Percentiles rank a stretch among this genome's conserved stretches.
Conservation (phyloP, 2,797 vertebrate species). For the Argyrosomus regius region DNA sequence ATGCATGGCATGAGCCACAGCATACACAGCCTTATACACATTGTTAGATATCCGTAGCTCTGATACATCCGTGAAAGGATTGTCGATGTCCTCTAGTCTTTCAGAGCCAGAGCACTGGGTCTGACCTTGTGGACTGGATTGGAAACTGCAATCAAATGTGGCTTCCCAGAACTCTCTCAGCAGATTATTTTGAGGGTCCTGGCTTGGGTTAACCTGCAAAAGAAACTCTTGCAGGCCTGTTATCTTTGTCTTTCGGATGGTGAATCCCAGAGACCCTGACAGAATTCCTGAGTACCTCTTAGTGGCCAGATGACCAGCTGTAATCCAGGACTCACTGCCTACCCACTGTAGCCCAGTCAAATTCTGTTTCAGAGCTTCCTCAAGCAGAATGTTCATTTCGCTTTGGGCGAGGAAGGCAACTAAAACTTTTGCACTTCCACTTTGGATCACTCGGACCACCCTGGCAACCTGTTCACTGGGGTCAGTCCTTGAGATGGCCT, state of each 20-base stretch:
- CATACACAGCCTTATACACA: constrained; percentile 85
- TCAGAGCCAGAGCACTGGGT: constrained; percentile 81
- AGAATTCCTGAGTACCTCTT: constrained; percentile 74
- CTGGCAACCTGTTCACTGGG: constrained; percentile 62
- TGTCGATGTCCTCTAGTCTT: constrained; percentile 72
- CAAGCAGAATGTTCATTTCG: constrained; percentile 82
- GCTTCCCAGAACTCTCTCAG: constrained; percentile 85
- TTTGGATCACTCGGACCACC: constrained; percentile 78
- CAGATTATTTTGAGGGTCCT: constrained; percentile 70
- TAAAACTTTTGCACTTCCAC: constrained; percentile 80
- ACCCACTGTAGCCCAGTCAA: constrained; percentile 85
- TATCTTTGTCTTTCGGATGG: constrained; percentile 81
- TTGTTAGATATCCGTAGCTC: constrained; percentile 85
- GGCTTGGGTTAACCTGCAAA: constrained; percentile 75
- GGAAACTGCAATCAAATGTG: constrained; percentile 80
- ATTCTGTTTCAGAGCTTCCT: constrained; percentile 83
- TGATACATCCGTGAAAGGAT: constrained; percentile 83
- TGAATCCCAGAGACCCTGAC: constrained; percentile 82
- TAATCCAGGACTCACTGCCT: constrained; percentile 87
- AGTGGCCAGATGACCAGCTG: constrained; percentile 75
- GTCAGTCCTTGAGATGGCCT: constrained; percentile 84
- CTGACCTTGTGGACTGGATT: constrained; percentile 23
- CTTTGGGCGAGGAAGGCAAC: constrained; percentile 83
- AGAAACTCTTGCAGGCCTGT: constrained; percentile 81
- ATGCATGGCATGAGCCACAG: constrained; percentile 80